Base-by-base conservation (phyloP, 2,888 invertebrate genomes). In the Argyra leucocephala region DNA sequence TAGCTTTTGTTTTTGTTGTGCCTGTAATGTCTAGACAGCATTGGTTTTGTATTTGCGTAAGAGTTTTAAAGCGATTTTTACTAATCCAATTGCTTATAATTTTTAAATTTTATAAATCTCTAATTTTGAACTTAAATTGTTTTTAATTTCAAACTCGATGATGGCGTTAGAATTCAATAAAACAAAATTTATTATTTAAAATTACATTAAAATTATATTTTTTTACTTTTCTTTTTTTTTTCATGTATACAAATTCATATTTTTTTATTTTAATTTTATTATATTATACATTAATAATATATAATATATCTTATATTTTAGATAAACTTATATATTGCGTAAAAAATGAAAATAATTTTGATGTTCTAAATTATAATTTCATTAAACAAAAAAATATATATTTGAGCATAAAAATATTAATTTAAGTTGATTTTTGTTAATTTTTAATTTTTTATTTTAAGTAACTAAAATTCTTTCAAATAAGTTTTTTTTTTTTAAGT, bases 191-290 rank as follows among this genome's bases (percentile, higher is more conserved):
- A 48, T n/a, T n/a, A 5, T 18, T 48, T 48, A 48, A 48, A 48
- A 48, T 48, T 48, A 48, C 48, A 48, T 48, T 48, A 48, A 48
- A 48, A 48, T 48, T 48, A 48, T 48, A 48, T n/a, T 18, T 18
- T 48, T 48, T 48, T 48, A 18, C 5, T 48, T 48, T 48, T 37
- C 5, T 9, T 48, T 48, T 48, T 31, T 48, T 48, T 48, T 48
- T 48, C 18, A 48, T 48, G 48, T 48, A 48, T 48, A 48, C 48
- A 48, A 48, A 48, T 48, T 48, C 48, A 48, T 48, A 48, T 48
- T 48, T 48, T 48, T 37, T 10, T 18, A 18, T 48, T 48, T 48
- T 48, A 37, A 48, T 48, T 48, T 48, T 48, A 48, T 26, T 7
- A 26, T 31, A 48, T 48, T 48, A 48, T 48, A 48, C 18, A 5